Evolutionary conservation across 2,113 vertebrate species (phyloP), one percentile per base, ranked within the genome.

Genomic region (Callospermophilus lateralis): DNA sequence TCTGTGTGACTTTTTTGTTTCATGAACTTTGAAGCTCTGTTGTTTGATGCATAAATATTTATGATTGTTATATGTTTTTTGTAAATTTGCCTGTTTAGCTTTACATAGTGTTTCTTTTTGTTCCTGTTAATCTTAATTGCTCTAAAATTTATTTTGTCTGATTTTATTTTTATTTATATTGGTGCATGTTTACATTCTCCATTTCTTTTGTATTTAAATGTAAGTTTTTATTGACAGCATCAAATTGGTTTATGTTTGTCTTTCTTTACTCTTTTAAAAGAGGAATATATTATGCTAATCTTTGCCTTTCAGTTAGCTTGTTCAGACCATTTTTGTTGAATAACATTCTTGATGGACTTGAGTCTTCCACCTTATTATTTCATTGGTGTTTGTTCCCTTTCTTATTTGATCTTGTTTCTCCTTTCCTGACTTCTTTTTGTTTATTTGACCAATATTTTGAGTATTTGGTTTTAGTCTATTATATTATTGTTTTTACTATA

Each of bases 381-480:
- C 48, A 65, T 73, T 94, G 78, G 8, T 58, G 5, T 81, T 90
- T 96, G 34, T 89, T 89, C 34, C 26, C 26, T 51, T 32, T 89
- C 12, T 65, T 87, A 48, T 73, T 58, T 73, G 12, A 20, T 24
- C n/a, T 42, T 89, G 2, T 37, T 67, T 93, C 65, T 76, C 28
- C 7, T 70, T 87, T 77, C 53, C 6, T 63, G 6, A 15, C 58
- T 81, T 90, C 12, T 61, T 78, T 68, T 22, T 8, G 8, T 6
- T 84, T 73, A 55, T 30, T 78, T 89, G 16, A n/a, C 34, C 20
- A 89, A 26, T 61, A 39, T 76, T 80, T 94, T 55, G 72, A 55
- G 1, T 42, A 32, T 84, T 78, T 8, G 53, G 37, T 34, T 90
- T 72, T 85, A 55, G 4, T 67, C 19, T 20, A 26, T 34, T 42